Conservation (phyloP, 2,888 invertebrate species). For the Phyllotreta striolata region DNA sequence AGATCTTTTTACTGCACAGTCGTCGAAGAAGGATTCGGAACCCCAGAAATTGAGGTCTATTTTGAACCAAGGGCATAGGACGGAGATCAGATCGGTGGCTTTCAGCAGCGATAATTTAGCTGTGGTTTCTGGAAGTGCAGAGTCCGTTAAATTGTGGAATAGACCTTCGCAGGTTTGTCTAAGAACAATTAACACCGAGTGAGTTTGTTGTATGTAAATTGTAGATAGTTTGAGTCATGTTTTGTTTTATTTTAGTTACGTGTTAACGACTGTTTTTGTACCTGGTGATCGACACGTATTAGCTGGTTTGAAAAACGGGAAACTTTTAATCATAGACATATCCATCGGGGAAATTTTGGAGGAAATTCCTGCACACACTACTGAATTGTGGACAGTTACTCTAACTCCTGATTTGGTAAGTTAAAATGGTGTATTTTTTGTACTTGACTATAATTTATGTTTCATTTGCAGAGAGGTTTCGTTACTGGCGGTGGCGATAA, state of each 20-base stretch:
- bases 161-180: conserved; percentile 73
- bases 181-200: conserved; percentile 65
- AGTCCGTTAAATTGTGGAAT: conserved; percentile 94
- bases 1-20: conserved; percentile 72
- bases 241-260: conserved; percentile 63
- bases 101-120: conserved; percentile 93
- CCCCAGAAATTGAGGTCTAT: conserved; percentile 71
- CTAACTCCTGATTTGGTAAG: conserved; percentile 80
- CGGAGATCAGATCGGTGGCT: conserved; percentile 84
- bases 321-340: conserved; percentile 83
- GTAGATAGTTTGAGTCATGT: neutral
- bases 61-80: conserved; percentile 83
- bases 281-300: conserved; percentile 92
- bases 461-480: conserved; percentile 72
- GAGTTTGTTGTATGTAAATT: conserved; percentile 31
- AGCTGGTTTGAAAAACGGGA: conserved; percentile 85
- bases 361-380: conserved; percentile 80
- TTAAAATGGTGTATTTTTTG: neutral
- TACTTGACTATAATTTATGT: conserved; percentile 7
- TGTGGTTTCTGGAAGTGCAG: conserved; percentile 85
- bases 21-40: conserved; percentile 62
- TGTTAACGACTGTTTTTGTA: conserved; percentile 79
- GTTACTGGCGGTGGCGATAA: conserved; percentile 89
- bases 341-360: conserved; percentile 83
- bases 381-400: conserved; percentile 79